These are phyloP conservation scores for Drosophila sturtevanti DNA, from an alignment of 1,140 invertebrate genomes.

Conservation along the genomic window DNA sequence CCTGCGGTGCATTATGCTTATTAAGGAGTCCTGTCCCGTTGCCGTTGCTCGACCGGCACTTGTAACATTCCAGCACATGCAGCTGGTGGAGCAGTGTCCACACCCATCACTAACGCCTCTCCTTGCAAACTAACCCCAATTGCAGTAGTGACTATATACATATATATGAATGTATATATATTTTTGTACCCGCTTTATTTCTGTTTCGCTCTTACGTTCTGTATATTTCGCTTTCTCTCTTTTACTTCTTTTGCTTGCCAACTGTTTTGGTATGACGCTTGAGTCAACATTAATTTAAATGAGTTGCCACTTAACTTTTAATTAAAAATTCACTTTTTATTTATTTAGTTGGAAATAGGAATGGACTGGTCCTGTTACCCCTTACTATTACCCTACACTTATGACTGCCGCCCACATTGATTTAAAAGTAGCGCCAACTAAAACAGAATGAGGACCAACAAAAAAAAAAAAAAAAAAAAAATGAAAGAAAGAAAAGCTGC, in stretches of 20 bases:
- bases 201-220: neutral
- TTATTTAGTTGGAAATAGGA: constrained; percentile 77
- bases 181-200: constrained; percentile 9
- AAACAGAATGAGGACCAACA: constrained; percentile 53
- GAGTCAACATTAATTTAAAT: constrained; percentile 82
- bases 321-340: constrained; percentile 82
- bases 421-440: constrained; percentile 69
- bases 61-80: constrained; percentile 2
- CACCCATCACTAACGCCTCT: constrained; percentile 18
- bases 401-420: constrained; percentile 57
- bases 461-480: constrained; percentile 19
- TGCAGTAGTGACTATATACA: neutral
- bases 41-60: neutral
- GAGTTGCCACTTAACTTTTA: constrained; percentile 81
- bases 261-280: constrained; percentile 80
- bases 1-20: constrained; percentile 15
- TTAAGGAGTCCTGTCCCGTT: constrained; percentile 1
- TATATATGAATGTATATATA: neutral
- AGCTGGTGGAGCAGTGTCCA: neutral
- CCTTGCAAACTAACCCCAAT: constrained; percentile 8
- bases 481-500: constrained; percentile 20
- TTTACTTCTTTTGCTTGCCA: constrained; percentile 40
- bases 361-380: constrained; percentile 48
- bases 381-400: constrained; percentile 30
- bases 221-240: constrained; percentile 16